These are phyloP conservation scores for Brachionichthys hirsutus DNA, from an alignment of 2,113 vertebrate genomes.

Conservation along the genomic window DNA sequence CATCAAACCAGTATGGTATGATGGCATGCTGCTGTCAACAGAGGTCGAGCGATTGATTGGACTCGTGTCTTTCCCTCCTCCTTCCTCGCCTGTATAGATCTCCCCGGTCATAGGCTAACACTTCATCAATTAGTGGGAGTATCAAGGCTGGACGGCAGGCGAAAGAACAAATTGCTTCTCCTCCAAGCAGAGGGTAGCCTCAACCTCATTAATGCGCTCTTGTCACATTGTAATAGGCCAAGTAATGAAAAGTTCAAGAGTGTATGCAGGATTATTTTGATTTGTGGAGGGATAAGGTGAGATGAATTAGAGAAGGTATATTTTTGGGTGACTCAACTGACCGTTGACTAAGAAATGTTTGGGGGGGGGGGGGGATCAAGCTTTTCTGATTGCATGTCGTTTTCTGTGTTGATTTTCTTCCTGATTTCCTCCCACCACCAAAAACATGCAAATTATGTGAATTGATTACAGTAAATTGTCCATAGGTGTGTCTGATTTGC, in stretches of 20 bases:
- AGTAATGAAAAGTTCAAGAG: constrained; percentile 53
- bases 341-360: constrained; percentile 37
- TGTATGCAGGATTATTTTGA: constrained; percentile 16
- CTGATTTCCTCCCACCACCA: no score
- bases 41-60: constrained; percentile 71
- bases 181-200: constrained; percentile 54
- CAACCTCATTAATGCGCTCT: constrained; percentile 60
- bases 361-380: constrained; percentile 48
- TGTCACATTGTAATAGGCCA: constrained; percentile 59
- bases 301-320: constrained; percentile 12
- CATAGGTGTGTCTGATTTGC: no score
- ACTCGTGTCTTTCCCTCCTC: constrained; percentile 52
- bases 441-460: no score
- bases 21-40: constrained; percentile 72
- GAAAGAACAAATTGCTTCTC: constrained; percentile 71
- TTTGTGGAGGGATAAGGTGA: neutral
- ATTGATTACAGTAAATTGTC: no score
- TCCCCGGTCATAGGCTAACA: constrained; percentile 66
- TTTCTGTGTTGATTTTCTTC: no score
- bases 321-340: constrained; percentile 30
- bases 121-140: constrained; percentile 74
- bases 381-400: constrained; percentile 47
- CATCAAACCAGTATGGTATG: constrained; percentile 62
- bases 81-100: constrained; percentile 58
- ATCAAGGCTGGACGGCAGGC: constrained; percentile 62